A percentile compares a stretch with the other conserved stretches of the same genome.
These are phyloP conservation scores for Drosophila seclusa DNA, from an alignment of 2,888 invertebrate species.

Conservation along the genomic window DNA sequence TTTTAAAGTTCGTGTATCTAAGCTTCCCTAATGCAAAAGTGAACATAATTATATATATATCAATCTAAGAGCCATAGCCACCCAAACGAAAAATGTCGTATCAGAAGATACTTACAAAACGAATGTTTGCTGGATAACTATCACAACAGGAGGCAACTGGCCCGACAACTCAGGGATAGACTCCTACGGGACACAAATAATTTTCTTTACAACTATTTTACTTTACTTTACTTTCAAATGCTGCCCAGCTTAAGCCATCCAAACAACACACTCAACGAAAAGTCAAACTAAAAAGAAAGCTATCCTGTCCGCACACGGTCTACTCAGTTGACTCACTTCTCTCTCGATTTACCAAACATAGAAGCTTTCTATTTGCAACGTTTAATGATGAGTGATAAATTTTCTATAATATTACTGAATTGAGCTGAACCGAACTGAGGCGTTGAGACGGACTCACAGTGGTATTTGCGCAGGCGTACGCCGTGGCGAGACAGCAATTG, in stretches of 20 bases:
- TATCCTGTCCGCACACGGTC: not conserved
- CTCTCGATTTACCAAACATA: not conserved
- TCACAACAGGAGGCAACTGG: not conserved
- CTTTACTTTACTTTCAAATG: not conserved
- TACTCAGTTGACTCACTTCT: not conserved
- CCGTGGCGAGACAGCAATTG: constrained; percentile 51
- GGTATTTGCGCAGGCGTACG: constrained; percentile 15
- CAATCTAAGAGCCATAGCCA: not conserved
- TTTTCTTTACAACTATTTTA: not conserved
- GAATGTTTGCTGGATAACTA: not conserved
- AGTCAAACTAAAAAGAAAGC: not conserved
- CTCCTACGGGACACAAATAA: not conserved
- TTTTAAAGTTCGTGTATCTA: not conserved
- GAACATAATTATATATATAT: not conserved
- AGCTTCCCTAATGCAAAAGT: not conserved
- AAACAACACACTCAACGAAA: not conserved
- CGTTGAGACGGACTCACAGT: constrained; percentile 70
- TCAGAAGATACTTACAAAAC: not conserved
- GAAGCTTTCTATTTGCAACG: not conserved
- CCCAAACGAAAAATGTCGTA: not conserved
- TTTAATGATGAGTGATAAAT: not conserved
- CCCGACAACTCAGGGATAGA: not conserved
- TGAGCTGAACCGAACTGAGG: constrained; percentile 1
- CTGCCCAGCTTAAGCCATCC: not conserved
- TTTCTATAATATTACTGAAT: not conserved